phyloP scores from a whole-genome alignment of 2,113 vertebrate genomes.

The Paramormyrops kingsleyae region DNA sequence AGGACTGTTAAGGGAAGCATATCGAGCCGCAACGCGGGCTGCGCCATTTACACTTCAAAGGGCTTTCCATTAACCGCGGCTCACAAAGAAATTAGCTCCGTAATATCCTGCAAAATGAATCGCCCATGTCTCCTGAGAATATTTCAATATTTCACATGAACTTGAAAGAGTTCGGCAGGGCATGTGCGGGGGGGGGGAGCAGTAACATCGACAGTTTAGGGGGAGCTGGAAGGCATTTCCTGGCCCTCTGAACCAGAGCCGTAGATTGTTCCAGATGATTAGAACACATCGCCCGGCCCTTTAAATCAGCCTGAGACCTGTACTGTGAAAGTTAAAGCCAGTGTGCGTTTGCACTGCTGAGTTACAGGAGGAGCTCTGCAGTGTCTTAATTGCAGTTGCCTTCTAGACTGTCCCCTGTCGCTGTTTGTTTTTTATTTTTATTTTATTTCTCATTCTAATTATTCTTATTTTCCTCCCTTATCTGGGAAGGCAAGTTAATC shows the following conservation, averaged over 20 bases:
- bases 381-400: neutral
- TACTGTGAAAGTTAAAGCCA: neutral
- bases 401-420: neutral
- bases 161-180: conserved; percentile 15
- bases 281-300: neutral
- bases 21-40: conserved; percentile 40
- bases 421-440: neutral
- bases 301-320: neutral
- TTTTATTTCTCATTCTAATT: neutral
- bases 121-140: conserved; percentile 33
- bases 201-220: neutral
- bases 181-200: neutral
- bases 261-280: neutral
- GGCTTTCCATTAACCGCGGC: conserved; percentile 47
- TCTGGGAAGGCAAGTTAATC: neutral
- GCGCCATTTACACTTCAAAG: conserved; percentile 61
- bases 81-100: conserved; percentile 50
- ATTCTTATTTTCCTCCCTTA: neutral
- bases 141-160: conserved; percentile 19
- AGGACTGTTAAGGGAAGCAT: conserved; percentile 40
- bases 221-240: neutral
- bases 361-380: neutral
- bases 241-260: neutral
- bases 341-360: neutral
- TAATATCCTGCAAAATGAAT: conserved; percentile 46